Evolutionary conservation across 2,797 vertebrate species (phyloP), one percentile per base, ranked within the genome.

Genomic region (Acrocephalus scirpaceus): DNA sequence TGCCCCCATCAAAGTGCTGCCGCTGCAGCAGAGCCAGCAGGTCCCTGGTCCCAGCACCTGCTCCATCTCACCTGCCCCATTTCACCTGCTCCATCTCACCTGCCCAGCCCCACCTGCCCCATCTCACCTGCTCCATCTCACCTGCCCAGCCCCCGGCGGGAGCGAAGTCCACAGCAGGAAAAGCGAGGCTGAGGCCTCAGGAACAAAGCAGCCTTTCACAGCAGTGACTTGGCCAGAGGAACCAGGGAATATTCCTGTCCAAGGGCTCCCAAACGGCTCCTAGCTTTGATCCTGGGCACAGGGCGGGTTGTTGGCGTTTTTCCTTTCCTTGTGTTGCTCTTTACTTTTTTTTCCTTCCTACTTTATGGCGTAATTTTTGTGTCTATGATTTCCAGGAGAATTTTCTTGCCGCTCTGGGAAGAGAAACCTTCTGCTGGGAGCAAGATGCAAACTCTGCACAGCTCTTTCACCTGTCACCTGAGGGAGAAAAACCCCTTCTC

Each of bases 181-280:
- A 42, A 25, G 17, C 3, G 2, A 56, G 74, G 65, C 61, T 2
- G 20, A 18, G 42, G 10, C 36, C 84, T 25, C 0, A 3, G 61
- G 89, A 95, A 97, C 96, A 97, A 95, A 97, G 88, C 32, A 0
- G 78, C 95, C 95, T 95, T 97, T 96, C 95, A 97, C 10, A 3
- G 91, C 85, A 11, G 92, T 2, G 1, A 64, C 48, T 85, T 93
- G 93, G 83, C 94, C 92, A 83, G 74, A 85, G 89, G 42, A 74
- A 30, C 58, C 10, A 11, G 78, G 67, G 80, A 92, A 82, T 94
- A 86, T 92, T 92, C 87, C 70, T 71, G 58, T 65, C 75, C 62
- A 27, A 92, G 56, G 34, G 82, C 65, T 95, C 91, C 93, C 94
- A 86, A 86, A 51, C 40, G 8, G 89, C 91, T 51, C 74, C 62